Conservation (phyloP, 2,888 invertebrate genomes). For the Lasioglossum marginatum region DNA sequence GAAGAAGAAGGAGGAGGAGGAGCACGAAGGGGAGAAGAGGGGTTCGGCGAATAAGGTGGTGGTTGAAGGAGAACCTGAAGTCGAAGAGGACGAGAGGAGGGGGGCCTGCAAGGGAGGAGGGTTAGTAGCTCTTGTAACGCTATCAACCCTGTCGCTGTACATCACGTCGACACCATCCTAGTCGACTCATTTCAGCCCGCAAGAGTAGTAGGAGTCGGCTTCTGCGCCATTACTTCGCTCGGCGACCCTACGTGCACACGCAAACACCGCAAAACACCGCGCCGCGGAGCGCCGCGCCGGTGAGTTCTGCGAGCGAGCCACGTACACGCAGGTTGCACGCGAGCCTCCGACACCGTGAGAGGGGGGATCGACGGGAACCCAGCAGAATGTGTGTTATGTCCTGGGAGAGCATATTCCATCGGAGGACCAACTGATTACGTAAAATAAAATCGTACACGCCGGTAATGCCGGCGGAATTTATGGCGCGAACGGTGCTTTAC, state of each 20-base stretch:
- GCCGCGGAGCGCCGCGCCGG: not conserved
- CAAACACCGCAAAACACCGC: constrained; percentile 43
- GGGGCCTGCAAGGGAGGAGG: constrained; percentile 73
- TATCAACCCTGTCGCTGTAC: constrained; percentile 85
- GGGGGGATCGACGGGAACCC: constrained; percentile 13
- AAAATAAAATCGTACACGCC: constrained; percentile 61
- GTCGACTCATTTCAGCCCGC: constrained; percentile 80
- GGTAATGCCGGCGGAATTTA: constrained; percentile 59
- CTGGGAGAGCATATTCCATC: constrained; percentile 44
- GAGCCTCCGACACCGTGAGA: constrained; percentile 35
- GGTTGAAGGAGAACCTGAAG: constrained; percentile 44
- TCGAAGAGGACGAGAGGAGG: constrained; percentile 43
- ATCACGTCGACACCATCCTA: constrained; percentile 84
- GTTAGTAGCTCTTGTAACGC: constrained; percentile 84
- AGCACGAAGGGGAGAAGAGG: constrained; percentile 23
- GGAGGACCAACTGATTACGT: constrained; percentile 66
- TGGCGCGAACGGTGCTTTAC: constrained; percentile 35
- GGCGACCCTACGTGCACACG: constrained; percentile 68
- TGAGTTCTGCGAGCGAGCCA: constrained; percentile 43
- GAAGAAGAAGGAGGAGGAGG: constrained; percentile 36
- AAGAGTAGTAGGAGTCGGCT: constrained; percentile 79
- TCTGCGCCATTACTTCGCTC: constrained; percentile 81
- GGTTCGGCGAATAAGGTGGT: constrained; percentile 15
- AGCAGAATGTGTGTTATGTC: constrained; percentile 49
- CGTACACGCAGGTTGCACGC: constrained; percentile 68